These are phyloP conservation scores for Xiphorhynchus elegans DNA, from an alignment of 2,113 vertebrate genomes.

Conservation along the genomic window DNA sequence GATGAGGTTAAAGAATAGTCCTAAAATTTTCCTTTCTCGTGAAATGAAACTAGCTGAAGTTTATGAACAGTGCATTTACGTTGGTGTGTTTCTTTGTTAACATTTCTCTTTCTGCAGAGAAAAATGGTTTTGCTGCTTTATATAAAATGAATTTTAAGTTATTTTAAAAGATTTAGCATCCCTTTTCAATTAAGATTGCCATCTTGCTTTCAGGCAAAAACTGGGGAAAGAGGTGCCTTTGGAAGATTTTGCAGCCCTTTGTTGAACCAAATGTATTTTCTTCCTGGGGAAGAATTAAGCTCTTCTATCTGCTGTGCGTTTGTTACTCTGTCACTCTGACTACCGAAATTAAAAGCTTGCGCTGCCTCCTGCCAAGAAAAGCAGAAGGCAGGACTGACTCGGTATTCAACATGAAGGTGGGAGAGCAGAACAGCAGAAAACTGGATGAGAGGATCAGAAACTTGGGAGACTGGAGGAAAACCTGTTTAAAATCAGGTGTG, in stretches of 20 bases:
- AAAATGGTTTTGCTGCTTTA: slow-evolving; percentile 83
- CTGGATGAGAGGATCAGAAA: slow-evolving; percentile 26
- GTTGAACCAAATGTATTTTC: slow-evolving; percentile 54
- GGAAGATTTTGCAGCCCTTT: slow-evolving; percentile 44
- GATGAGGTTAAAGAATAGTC: slow-evolving; percentile 61
- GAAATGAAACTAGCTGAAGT: slow-evolving; percentile 72
- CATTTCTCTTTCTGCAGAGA: slow-evolving; percentile 77
- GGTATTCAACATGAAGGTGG: slow-evolving; percentile 28
- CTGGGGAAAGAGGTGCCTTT: slow-evolving; percentile 40
- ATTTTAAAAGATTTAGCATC: slow-evolving; percentile 80
- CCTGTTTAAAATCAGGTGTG: slow-evolving; percentile 49
- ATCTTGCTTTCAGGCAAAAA: slow-evolving; percentile 74
- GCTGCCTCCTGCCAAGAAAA: slow-evolving; percentile 51
- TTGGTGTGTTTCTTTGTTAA: slow-evolving; percentile 76
- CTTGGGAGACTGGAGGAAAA: slow-evolving; percentile 40
- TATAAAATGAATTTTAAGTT: slow-evolving; percentile 81
- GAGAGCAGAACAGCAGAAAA: slow-evolving; percentile 27
- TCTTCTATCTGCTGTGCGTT: slow-evolving; percentile 50
- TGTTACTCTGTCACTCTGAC: slow-evolving; percentile 58
- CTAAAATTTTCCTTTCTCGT: slow-evolving; percentile 72
- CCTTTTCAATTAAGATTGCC: slow-evolving; percentile 79
- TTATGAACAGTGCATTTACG: slow-evolving; percentile 65
- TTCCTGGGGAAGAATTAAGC: slow-evolving; percentile 68
- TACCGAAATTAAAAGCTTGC: slow-evolving; percentile 43
- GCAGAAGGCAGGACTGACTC: slow-evolving; percentile 5